Evolutionary conservation across 2,113 vertebrate genomes (phyloP).

Genomic region (Argyrosomus japonicus): DNA sequence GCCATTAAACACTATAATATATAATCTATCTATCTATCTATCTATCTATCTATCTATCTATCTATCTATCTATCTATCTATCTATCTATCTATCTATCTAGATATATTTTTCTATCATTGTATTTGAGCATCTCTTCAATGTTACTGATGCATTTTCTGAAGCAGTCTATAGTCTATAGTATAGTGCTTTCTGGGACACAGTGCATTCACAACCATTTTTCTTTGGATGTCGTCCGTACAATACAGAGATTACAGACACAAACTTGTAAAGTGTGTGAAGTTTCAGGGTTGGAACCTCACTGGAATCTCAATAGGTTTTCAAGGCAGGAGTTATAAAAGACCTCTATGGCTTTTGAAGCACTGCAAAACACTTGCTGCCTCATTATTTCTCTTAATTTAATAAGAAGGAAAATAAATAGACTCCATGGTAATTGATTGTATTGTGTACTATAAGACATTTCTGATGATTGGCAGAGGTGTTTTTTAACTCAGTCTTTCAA

Average conservation of each 20-base stretch:
- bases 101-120: background rate
- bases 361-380: slow-evolving; percentile 27
- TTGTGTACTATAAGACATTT: slow-evolving; percentile 62
- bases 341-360: background rate
- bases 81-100: no score
- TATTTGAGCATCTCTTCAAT: background rate
- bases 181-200: slow-evolving; percentile 25
- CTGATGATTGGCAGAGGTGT: slow-evolving; percentile 67
- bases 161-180: background rate
- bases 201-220: slow-evolving; percentile 1
- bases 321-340: slow-evolving; percentile 48
- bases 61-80: no score
- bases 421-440: slow-evolving; percentile 44
- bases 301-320: slow-evolving; percentile 55
- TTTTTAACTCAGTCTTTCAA: slow-evolving; percentile 76
- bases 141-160: background rate
- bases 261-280: slow-evolving; percentile 42
- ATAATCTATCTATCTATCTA: no score
- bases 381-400: slow-evolving; percentile 34
- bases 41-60: no score
- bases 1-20: slow-evolving; percentile 29
- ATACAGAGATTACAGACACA: slow-evolving; percentile 38
- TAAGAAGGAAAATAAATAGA: slow-evolving; percentile 43
- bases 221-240: slow-evolving; percentile 34
- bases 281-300: slow-evolving; percentile 36